phyloP scores from a whole-genome alignment of 2,797 vertebrate species.

The Bovichtus variegatus region DNA sequence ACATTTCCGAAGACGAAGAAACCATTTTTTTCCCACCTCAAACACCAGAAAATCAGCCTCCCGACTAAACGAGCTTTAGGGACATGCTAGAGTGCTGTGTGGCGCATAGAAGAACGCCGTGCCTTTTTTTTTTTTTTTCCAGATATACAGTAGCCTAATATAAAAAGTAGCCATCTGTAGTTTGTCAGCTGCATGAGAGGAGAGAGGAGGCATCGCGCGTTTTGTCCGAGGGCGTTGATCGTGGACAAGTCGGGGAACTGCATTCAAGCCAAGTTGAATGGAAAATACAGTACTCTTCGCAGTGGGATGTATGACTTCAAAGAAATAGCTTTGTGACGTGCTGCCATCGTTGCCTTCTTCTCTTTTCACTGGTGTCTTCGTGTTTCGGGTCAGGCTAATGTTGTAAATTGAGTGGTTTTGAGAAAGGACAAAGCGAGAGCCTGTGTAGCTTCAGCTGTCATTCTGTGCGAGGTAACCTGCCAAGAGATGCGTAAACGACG shows the following conservation, averaged over 20 bases:
- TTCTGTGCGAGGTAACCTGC: conserved; percentile 56
- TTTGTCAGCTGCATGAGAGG: conserved; percentile 73
- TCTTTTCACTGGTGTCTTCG: conserved; percentile 43
- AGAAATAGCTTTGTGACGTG: conserved; percentile 64
- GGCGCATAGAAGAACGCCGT: conserved; percentile 67
- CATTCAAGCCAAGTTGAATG: conserved; percentile 80
- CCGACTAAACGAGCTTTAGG: conserved; percentile 44
- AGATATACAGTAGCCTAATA: conserved; percentile 54
- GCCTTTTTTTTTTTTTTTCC: conserved; percentile 29
- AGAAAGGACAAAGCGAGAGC: conserved; percentile 71
- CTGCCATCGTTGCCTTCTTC: conserved; percentile 43
- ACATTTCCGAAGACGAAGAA: conserved; percentile 64
- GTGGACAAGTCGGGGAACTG: conserved; percentile 83
- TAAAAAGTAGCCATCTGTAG: conserved; percentile 70
- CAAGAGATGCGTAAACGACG: conserved; percentile 68
- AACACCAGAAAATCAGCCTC: conserved; percentile 54
- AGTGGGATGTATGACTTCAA: conserved; percentile 81
- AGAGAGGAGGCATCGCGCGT: conserved; percentile 82
- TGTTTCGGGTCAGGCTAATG: conserved; percentile 45
- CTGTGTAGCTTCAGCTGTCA: conserved; percentile 61
- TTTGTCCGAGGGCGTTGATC: conserved; percentile 85
- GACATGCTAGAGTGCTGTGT: conserved; percentile 51
- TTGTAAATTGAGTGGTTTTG: conserved; percentile 55
- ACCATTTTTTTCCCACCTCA: conserved; percentile 48
- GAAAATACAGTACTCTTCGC: conserved; percentile 77